Base-by-base conservation (phyloP, 2,888 invertebrate species). In the Callyntrura guangdongensis region DNA sequence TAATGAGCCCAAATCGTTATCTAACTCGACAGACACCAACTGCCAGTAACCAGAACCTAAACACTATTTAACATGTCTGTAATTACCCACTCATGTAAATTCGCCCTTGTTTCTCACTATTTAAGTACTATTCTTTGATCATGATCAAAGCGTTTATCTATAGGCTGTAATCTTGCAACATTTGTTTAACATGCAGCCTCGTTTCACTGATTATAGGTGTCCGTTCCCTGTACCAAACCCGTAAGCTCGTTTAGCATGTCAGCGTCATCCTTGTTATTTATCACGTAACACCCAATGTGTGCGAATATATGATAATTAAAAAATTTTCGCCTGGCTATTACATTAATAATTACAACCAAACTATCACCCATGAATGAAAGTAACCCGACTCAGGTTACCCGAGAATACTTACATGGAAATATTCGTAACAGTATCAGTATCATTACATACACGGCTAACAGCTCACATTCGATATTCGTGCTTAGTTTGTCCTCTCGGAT, bases 161-260 rank as follows among this genome's bases (percentile, higher is more conserved):
- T n/a, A n/a, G n/a, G n/a, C n/a, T n/a, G n/a, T 69, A 69, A 59
- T 17, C 59, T 17, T 17, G 8, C 69, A 72, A 72, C 69, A 72
- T 72, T 72, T 72, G 69, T 72, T 72, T n/a, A 45, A 72, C 45
- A 72, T 72, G 36, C 69, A 72, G 14, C 9, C 8, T n/a, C n/a
- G 45, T 12, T 0, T 36, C 36, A 36, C 36, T 36, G 36, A 36
- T 36, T 36, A 36, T 36, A 36, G 36, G 36, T 36, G 36, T 36
- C 36, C 2, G 36, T 36, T 36, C 36, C 6, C 6, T 36, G 6
- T 36, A 36, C 6, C 3, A 36, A 17, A 17, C 6, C 5, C 8
- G 49, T 4, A 47, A 59, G 79, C 56, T 79, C 79, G 59, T 79
- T 79, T 79, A 79, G 27, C 79, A 79, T 79, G 79, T 59, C 79